phyloP scores from a whole-genome alignment of 2,888 invertebrate species.

The Machimus rusticus region DNA sequence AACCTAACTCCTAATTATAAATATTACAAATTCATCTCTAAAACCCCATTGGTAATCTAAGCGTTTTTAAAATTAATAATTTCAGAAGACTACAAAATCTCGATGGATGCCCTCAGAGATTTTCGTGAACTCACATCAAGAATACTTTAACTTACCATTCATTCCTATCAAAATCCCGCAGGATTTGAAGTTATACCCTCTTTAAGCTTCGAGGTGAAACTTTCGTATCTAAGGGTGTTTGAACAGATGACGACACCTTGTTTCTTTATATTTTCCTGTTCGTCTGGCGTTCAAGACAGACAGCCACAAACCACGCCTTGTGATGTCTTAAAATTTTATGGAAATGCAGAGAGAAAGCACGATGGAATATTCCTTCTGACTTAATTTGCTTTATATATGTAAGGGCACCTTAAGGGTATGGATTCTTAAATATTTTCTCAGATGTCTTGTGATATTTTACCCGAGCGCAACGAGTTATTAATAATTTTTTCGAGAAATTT shows the following conservation, averaged over 20 bases:
- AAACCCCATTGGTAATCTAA: neutral
- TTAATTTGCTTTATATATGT: neutral
- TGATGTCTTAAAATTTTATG: neutral
- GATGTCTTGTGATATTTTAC: neutral
- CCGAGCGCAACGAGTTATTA: neutral
- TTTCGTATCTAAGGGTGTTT: neutral
- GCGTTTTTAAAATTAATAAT: neutral
- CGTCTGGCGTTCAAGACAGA: neutral
- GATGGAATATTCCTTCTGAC: neutral
- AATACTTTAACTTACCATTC: neutral
- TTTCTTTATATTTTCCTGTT: constrained; percentile 4
- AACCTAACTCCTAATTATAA: no score
- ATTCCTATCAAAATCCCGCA: neutral
- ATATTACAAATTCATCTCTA: neutral
- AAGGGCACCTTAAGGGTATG: neutral
- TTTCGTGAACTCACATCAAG: neutral
- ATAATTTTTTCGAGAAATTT: no score
- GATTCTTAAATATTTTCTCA: neutral
- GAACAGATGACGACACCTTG: constrained; percentile 6
- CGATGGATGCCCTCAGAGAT: neutral
- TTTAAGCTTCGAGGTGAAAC: neutral
- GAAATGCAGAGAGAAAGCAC: neutral
- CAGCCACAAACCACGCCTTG: neutral
- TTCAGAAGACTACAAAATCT: neutral
- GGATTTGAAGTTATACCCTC: neutral